Conservation (phyloP, 2,888 invertebrate genomes). For the Plagodis pulveraria region DNA sequence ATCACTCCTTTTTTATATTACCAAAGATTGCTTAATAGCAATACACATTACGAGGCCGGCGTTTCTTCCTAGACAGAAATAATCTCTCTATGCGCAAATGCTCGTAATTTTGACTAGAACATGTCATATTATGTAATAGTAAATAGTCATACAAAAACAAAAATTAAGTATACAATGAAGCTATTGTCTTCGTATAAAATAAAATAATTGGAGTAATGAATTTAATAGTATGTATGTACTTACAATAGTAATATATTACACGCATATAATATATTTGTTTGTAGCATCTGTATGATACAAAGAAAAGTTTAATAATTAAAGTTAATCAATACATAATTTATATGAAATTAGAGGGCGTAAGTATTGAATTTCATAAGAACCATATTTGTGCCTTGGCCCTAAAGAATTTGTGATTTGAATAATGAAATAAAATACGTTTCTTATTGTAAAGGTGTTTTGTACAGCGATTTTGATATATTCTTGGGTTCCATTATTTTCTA, state of each 20-base stretch:
- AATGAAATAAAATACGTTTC: conserved; percentile 49
- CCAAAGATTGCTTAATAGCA: conserved; percentile 41
- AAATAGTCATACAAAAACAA: not conserved
- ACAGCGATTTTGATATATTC: conserved; percentile 47
- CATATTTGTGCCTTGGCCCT: conserved; percentile 81
- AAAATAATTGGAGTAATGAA: conserved; percentile 22
- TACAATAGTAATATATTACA: conserved; percentile 24
- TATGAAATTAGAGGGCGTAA: conserved; percentile 56
- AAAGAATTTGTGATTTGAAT: conserved; percentile 71
- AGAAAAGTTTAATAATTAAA: conserved; percentile 6
- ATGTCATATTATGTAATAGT: not conserved
- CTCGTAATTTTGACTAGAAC: conserved; percentile 5
- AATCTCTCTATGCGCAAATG: not conserved
- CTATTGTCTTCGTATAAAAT: conserved; percentile 24
- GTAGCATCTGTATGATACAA: conserved; percentile 37
- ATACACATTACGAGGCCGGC: conserved; percentile 33
- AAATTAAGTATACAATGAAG: not conserved
- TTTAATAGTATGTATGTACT: conserved; percentile 24
- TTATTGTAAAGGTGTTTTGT: conserved; percentile 40
- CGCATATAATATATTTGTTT: conserved; percentile 15
- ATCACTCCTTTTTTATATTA: conserved; percentile 27
- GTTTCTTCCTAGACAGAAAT: conserved; percentile 1
- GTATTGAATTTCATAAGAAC: conserved; percentile 60
- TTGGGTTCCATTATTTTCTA: conserved; percentile 30
- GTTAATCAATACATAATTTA: conserved; percentile 22